Evolutionary conservation across 2,113 vertebrate species (phyloP).

Genomic region (Siniperca chuatsi): DNA sequence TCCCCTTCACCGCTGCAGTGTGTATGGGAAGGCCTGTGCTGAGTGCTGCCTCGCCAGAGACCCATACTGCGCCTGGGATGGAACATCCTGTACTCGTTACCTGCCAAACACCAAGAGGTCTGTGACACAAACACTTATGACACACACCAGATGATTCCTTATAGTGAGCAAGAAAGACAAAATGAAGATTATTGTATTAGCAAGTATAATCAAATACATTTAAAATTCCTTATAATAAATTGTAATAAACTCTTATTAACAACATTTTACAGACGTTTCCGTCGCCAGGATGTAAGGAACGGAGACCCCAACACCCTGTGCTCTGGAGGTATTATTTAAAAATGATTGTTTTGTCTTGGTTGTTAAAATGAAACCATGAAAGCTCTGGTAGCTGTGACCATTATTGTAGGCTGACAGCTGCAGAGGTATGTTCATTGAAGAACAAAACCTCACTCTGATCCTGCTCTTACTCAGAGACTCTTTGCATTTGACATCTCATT

Average conservation of each 20-base stretch:
- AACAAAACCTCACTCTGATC: constrained; percentile 30
- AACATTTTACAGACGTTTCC: constrained; percentile 87
- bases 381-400: neutral
- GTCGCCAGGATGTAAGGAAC: constrained; percentile 94
- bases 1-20: constrained; percentile 92
- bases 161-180: neutral
- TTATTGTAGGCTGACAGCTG: neutral
- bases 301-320: constrained; percentile 95
- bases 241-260: neutral
- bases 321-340: constrained; percentile 88
- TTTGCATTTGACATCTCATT: constrained; percentile 35
- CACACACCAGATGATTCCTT: neutral
- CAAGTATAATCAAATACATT: neutral
- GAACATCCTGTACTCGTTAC: constrained; percentile 92
- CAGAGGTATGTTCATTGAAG: neutral
- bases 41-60: constrained; percentile 99
- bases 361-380: neutral
- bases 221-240: neutral
- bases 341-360: constrained; percentile 3
- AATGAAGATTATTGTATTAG: neutral
- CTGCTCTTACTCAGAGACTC: constrained; percentile 19
- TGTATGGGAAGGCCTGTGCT: constrained; percentile 94
- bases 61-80: constrained; percentile 98
- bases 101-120: constrained; percentile 94
- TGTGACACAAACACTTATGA: neutral